These are phyloP conservation scores for Acrocephalus scirpaceus DNA, from an alignment of 2,797 vertebrate genomes.

Conservation along the genomic window DNA sequence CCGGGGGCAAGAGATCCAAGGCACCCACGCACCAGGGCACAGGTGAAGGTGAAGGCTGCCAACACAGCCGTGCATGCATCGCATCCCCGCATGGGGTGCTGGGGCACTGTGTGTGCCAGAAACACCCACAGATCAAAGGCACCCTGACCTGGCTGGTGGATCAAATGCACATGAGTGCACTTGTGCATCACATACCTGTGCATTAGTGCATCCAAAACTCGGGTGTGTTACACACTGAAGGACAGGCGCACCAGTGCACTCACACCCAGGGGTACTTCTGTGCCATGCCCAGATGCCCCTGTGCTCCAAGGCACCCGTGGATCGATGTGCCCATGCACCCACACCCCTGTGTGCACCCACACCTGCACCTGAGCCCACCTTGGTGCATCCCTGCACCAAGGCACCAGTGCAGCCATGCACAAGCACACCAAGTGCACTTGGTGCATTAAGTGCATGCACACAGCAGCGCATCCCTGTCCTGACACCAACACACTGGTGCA, in stretches of 20 bases:
- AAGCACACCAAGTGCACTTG: too few species aligned
- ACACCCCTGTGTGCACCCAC: not conserved
- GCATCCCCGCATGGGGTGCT: rapidly evolving
- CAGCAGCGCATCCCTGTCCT: too few species aligned
- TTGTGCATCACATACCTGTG: too few species aligned
- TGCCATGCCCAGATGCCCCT: not conserved
- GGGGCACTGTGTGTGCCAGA: too few species aligned
- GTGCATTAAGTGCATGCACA: rapidly evolving
- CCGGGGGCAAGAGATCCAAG: not conserved
- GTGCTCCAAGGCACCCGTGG: not conserved
- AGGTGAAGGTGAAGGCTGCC: rapidly evolving
- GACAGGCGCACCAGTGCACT: not conserved
- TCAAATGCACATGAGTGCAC: rapidly evolving
- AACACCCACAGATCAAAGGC: not conserved
- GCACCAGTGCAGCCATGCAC: not conserved
- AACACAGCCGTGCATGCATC: rapidly evolving
- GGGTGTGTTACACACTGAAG: not conserved
- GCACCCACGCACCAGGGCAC: rapidly evolving
- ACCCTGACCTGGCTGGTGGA: rapidly evolving
- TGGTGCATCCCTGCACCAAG: too few species aligned
- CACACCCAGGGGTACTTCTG: not conserved
- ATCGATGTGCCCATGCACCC: too few species aligned
- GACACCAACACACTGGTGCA: rapidly evolving
- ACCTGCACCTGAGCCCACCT: not conserved
- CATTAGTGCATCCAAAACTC: too few species aligned